Conservation (phyloP, 2,113 vertebrate species). For the Heterochromis multidens region DNA sequence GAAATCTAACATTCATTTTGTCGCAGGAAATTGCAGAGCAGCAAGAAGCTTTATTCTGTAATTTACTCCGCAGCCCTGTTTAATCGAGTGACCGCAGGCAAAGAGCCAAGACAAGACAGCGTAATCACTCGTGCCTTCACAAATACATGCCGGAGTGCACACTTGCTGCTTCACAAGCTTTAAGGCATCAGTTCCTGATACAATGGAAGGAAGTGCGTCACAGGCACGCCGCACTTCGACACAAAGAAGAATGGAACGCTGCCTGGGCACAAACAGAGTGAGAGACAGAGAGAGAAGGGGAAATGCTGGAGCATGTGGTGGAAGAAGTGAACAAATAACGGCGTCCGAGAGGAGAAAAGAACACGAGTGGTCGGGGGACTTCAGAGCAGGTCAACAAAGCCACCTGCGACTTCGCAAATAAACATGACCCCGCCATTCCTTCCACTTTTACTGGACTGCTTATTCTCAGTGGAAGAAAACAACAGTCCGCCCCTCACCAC, state of each 20-base stretch:
- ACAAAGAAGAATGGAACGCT: conserved; percentile 73
- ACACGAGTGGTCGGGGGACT: conserved; percentile 52
- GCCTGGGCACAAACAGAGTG: conserved; percentile 48
- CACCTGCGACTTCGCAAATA: conserved; percentile 54
- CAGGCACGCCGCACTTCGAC: conserved; percentile 40
- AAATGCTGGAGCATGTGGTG: conserved; percentile 63
- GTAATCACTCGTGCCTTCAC: conserved; percentile 32
- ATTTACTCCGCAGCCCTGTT: background rate
- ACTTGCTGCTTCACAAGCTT: conserved; percentile 43
- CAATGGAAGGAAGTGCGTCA: conserved; percentile 83
- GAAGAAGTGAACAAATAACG: conserved; percentile 74
- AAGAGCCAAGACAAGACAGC: background rate
- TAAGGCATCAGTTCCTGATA: conserved; percentile 69
- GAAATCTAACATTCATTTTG: background rate
- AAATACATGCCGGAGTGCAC: conserved; percentile 10
- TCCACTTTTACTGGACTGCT: conserved; percentile 50
- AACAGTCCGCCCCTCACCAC: background rate
- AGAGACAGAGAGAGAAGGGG: conserved; percentile 35
- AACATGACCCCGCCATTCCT: conserved; percentile 45
- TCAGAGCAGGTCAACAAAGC: conserved; percentile 49
- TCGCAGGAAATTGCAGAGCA: background rate
- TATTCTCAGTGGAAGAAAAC: conserved; percentile 53
- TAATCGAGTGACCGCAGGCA: background rate
- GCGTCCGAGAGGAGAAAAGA: conserved; percentile 41
- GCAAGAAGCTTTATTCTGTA: background rate